Base-by-base conservation (phyloP, 2,888 invertebrate genomes). In the Oscheius sp. region DNA sequence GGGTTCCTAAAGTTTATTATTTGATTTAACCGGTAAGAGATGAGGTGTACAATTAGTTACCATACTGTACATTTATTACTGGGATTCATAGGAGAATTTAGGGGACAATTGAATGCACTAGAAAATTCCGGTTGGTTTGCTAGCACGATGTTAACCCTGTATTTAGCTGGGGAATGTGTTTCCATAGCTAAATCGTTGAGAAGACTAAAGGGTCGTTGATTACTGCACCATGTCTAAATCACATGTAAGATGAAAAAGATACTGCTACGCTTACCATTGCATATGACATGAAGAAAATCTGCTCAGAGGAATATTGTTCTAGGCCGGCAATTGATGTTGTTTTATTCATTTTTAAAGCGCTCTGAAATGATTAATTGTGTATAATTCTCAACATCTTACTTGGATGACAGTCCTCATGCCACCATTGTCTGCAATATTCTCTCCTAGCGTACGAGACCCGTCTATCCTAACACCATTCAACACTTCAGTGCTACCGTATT, bases 341-440 rank as follows among this genome's bases (percentile, higher is more conserved):
- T 12, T 41, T 21, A 16, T 23, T 69, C n/a, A 21, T 45, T 1
- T 58, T 46, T 25, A 58, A 23, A 58, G 43, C 46, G 5, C 58
- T 43, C 69, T 69, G n/a, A 41, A 69, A 43, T n/a, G 18, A 16
- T 21, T 52, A 1, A 9, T 23, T 27, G 6, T 29, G 18, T 5
- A 12, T 27, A 25, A 68, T 55, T 12, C 41, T 68, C n/a, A n/a
- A 12, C 13, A 29, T 7, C 56, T 18, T 53, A 74, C 74, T 27
- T 27, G n/a, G 29, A 74, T 25, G 7, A 68, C 64, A 0, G 35
- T 35, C 45, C 70, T 29, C 69, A 74, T 69, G n/a, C 74, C 74
- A 0, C 74, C 74, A 63, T 74, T 74, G 45, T 74, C 74, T 2
- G 74, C 74, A 7, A 74, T 74, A 53, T 74, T 74, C 64, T 74